These are phyloP conservation scores for Podilymbus podiceps DNA, from an alignment of 2,113 vertebrate species.

Conservation along the genomic window DNA sequence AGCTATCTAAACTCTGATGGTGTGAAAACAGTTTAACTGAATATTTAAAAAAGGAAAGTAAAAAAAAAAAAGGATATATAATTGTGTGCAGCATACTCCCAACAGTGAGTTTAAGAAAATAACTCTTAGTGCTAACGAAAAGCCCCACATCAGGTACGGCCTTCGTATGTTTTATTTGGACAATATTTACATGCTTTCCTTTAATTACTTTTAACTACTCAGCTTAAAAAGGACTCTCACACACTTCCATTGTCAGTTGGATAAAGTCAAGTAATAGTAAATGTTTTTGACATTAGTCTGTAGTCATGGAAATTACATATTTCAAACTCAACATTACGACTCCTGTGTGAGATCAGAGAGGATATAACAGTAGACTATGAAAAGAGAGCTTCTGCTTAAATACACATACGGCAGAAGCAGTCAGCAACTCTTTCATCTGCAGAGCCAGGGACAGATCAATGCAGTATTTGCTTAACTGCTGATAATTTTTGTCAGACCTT, in stretches of 20 bases:
- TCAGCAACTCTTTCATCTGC: constrained; percentile 1
- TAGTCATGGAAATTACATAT: not conserved
- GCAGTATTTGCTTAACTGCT: not conserved
- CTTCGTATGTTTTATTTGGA: not conserved
- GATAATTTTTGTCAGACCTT: not conserved
- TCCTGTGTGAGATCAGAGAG: not conserved
- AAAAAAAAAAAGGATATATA: not conserved
- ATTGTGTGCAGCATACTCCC: not conserved
- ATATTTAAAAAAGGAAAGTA: not conserved
- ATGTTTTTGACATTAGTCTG: not conserved
- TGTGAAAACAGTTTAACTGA: not conserved
- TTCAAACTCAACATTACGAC: constrained; percentile 13
- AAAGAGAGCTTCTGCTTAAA: constrained; percentile 31
- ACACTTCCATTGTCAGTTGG: not conserved
- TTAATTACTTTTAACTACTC: not conserved
- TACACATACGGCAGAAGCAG: not conserved
- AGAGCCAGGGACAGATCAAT: not conserved
- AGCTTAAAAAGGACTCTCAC: not conserved
- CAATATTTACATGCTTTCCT: not conserved
- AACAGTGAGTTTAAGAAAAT: not conserved
- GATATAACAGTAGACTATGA: not conserved
- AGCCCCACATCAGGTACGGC: not conserved
- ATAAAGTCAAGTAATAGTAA: not conserved
- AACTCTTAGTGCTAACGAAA: not conserved
- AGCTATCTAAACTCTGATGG: not conserved